These are phyloP conservation scores for Coelopa pilipes DNA, from an alignment of 2,888 invertebrate species.

Conservation along the genomic window DNA sequence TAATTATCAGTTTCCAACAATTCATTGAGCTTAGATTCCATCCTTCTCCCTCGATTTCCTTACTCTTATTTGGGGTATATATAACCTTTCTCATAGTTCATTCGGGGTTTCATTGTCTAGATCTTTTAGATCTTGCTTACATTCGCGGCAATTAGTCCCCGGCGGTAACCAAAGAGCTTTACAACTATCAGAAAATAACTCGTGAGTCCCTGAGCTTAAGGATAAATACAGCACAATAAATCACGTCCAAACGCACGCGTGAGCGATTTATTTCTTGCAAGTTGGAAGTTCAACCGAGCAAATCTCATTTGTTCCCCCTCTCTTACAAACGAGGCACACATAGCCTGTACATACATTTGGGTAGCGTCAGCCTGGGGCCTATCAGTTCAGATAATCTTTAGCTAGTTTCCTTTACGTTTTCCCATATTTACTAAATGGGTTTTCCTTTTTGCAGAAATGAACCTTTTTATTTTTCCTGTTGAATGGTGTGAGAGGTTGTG, in stretches of 20 bases:
- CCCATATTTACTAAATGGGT: conserved; percentile 16
- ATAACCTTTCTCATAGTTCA: no score
- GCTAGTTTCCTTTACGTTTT: conserved; percentile 21
- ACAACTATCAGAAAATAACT: no score
- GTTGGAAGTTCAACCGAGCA: conserved; percentile 12
- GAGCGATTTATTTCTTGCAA: conserved; percentile 23
- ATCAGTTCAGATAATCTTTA: conserved; percentile 27
- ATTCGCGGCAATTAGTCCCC: no score
- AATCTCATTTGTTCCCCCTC: neutral
- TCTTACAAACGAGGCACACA: neutral
- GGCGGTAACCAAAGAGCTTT: no score
- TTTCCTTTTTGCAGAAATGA: no score
- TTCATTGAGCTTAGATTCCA: no score
- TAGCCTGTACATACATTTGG: neutral
- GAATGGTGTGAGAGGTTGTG: conserved; percentile 20
- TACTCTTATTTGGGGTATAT: no score
- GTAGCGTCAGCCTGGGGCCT: conserved; percentile 7
- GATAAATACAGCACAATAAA: conserved; percentile 19
- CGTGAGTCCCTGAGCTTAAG: no score
- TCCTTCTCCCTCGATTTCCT: no score
- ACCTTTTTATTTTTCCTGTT: neutral
- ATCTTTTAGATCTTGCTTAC: no score
- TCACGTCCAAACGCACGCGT: conserved; percentile 24
- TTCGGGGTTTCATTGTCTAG: no score
- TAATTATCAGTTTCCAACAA: no score